A percentile compares a stretch with the other conserved stretches of the same genome.
Conservation (phyloP, 2,888 invertebrate species). For the Branchipolynoe longqiensis region DNA sequence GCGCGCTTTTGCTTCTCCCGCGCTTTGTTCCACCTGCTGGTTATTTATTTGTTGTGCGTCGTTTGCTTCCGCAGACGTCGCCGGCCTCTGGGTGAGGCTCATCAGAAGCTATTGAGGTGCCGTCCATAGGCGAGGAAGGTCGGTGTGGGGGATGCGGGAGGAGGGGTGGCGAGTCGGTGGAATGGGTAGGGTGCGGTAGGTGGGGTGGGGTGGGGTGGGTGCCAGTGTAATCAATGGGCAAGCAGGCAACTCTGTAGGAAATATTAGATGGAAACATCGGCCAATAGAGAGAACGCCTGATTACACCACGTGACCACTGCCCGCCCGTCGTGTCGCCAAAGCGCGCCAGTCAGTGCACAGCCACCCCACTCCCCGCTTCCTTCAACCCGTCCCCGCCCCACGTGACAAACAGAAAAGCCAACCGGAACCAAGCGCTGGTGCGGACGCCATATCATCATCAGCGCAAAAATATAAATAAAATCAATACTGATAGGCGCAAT, state of each 20-base stretch:
- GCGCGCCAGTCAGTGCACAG: slow-evolving; percentile 44
- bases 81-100: slow-evolving; percentile 25
- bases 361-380: slow-evolving; percentile 28
- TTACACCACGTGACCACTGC: background rate
- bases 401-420: slow-evolving; percentile 47
- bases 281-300: slow-evolving; percentile 46
- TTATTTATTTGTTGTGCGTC: slow-evolving; percentile 44
- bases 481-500: slow-evolving; percentile 50
- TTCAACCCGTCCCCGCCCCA: too few species aligned
- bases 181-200: background rate
- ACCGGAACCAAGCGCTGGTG: slow-evolving; percentile 40
- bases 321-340: slow-evolving; percentile 8
- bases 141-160: background rate
- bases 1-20: background rate
- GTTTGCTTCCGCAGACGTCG: slow-evolving; percentile 17
- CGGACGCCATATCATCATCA: slow-evolving; percentile 32
- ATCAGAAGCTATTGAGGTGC: slow-evolving; percentile 42
- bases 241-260: slow-evolving; percentile 52
- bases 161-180: too few species aligned
- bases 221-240: slow-evolving; percentile 32
- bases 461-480: slow-evolving; percentile 53
- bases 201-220: background rate
- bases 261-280: slow-evolving; percentile 49
- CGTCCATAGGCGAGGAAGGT: background rate
- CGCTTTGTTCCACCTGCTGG: background rate